These are phyloP conservation scores for Trissoscelio sp. DNA, from an alignment of 2,888 invertebrate genomes.

Conservation along the genomic window DNA sequence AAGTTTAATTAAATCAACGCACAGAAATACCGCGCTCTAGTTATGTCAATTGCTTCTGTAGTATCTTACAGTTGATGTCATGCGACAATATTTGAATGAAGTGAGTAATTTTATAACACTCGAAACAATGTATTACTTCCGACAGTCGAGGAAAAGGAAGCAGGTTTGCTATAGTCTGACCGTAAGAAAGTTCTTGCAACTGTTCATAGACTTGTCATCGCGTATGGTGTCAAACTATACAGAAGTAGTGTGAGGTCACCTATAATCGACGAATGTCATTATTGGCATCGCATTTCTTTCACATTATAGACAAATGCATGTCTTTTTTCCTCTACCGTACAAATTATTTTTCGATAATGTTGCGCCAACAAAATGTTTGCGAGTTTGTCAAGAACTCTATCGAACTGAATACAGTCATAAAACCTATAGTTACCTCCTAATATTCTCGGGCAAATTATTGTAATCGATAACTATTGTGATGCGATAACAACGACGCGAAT, in stretches of 20 bases:
- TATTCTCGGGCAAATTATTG: constrained; percentile 11
- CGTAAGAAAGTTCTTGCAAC: constrained; percentile 35
- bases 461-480: constrained; percentile 22
- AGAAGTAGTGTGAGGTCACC: constrained; percentile 37
- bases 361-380: constrained; percentile 30
- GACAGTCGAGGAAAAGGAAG: constrained; percentile 20
- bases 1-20: constrained; percentile 34
- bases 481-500: constrained; percentile 7
- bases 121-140: constrained; percentile 31
- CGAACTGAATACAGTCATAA: constrained; percentile 16
- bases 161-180: constrained; percentile 10
- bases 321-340: background rate
- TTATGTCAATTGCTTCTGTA: constrained; percentile 21
- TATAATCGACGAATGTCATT: constrained; percentile 48
- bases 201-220: constrained; percentile 44
- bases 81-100: constrained; percentile 29
- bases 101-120: constrained; percentile 49
- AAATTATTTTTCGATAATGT: constrained; percentile 36
- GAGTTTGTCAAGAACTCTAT: constrained; percentile 24
- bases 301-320: constrained; percentile 19
- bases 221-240: constrained; percentile 29
- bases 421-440: constrained; percentile 18
- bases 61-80: constrained; percentile 11
- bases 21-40: constrained; percentile 22
- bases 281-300: constrained; percentile 1